These are phyloP conservation scores for Yoshiicerus persimilis DNA, from an alignment of 1,140 invertebrate species.

Conservation along the genomic window DNA sequence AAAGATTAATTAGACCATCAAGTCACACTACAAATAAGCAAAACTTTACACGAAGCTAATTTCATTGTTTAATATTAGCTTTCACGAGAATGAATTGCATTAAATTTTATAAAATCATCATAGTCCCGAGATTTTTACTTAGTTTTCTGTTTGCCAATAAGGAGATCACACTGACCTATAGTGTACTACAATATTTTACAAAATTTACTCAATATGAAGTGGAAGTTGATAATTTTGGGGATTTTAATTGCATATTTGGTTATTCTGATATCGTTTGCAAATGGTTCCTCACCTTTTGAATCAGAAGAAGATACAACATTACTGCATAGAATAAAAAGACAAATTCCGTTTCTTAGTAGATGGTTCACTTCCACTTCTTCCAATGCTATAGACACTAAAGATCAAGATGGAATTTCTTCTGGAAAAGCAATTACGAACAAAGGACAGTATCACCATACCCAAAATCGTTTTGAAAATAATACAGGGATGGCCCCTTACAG, in stretches of 20 bases:
- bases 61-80: background rate
- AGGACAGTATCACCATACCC: background rate
- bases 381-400: background rate
- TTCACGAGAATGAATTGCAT: background rate
- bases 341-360: constrained; percentile 40
- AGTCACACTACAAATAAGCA: background rate
- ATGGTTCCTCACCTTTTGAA: background rate
- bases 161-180: background rate
- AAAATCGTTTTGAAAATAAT: background rate
- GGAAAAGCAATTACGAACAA: background rate
- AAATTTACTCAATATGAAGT: background rate
- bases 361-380: constrained; percentile 15
- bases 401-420: background rate
- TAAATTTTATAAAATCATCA: background rate
- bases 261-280: background rate
- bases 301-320: background rate
- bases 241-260: background rate
- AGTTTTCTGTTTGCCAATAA: background rate
- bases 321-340: background rate
- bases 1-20: background rate
- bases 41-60: background rate
- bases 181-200: background rate
- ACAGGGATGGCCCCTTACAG: background rate
- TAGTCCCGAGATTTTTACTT: background rate
- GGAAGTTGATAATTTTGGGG: background rate